Evolutionary conservation across 2,797 vertebrate species (phyloP).

Genomic region (Lagodon rhomboides): DNA sequence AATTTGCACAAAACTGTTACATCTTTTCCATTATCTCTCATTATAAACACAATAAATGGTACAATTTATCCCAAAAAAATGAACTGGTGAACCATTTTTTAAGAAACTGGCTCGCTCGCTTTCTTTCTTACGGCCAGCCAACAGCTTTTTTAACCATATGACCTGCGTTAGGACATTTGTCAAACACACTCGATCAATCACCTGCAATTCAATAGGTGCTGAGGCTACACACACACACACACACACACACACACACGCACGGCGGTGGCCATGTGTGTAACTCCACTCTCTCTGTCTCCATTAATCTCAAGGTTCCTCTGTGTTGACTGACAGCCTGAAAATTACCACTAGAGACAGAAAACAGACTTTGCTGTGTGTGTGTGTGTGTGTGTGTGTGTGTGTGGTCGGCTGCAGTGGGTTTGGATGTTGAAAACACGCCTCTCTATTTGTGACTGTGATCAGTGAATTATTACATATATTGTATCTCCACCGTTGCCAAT

Average conservation of each 20-base stretch:
- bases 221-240: background rate
- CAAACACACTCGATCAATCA: conserved; percentile 12
- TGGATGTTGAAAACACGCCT: conserved; percentile 1
- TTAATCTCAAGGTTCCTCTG: conserved; percentile 17
- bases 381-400: background rate
- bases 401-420: background rate
- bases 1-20: background rate
- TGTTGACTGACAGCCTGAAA: conserved; percentile 45
- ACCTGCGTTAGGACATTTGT: background rate
- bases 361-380: background rate
- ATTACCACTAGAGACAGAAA: conserved; percentile 26
- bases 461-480: background rate
- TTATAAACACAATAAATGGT: background rate
- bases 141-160: background rate
- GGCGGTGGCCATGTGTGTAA: conserved; percentile 1
- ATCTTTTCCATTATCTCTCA: background rate
- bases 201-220: background rate
- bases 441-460: background rate
- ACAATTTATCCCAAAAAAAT: background rate
- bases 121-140: background rate
- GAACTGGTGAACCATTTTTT: background rate
- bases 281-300: conserved; percentile 10
- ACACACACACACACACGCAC: too few relatives aligned
- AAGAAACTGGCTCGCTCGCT: too few relatives aligned
- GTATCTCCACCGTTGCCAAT: background rate